phyloP scores from a whole-genome alignment of 64 coral and sea anemone species.

The Porites australiensis region DNA sequence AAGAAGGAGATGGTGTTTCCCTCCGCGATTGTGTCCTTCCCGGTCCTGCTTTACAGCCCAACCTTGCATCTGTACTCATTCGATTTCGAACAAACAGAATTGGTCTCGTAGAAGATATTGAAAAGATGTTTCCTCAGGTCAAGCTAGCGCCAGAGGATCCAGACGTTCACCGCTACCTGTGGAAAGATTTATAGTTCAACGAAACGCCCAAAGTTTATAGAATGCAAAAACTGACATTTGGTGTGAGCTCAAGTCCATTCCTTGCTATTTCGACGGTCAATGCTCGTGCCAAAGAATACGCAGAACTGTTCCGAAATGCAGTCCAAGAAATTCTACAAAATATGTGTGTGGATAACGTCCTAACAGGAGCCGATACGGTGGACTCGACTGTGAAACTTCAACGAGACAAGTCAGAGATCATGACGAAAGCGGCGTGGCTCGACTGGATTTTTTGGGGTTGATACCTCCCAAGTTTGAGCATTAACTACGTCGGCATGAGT shows the following conservation, averaged over 20 bases:
- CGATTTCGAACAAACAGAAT: slow-evolving; percentile 37
- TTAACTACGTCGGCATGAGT: no score
- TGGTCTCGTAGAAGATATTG: slow-evolving; percentile 31
- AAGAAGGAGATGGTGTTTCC: slow-evolving; percentile 21
- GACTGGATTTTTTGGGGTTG: no score
- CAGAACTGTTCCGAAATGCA: slow-evolving; percentile 37
- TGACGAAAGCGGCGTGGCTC: slow-evolving; percentile 20
- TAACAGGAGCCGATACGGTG: slow-evolving; percentile 20
- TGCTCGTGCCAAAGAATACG: slow-evolving; percentile 30
- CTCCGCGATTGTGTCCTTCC: slow-evolving; percentile 64
- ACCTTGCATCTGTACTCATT: slow-evolving; percentile 56
- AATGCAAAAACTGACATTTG: slow-evolving; percentile 67
- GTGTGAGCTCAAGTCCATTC: slow-evolving; percentile 56
- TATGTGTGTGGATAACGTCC: slow-evolving; percentile 36
- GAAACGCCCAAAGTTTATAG: slow-evolving; percentile 33
- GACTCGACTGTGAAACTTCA: slow-evolving; percentile 4
- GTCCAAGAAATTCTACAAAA: slow-evolving; percentile 22
- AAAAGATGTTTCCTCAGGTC: slow-evolving; percentile 48
- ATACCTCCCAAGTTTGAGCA: no score
- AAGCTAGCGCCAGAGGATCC: slow-evolving; percentile 37
- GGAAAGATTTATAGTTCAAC: slow-evolving; percentile 42
- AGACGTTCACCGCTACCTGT: slow-evolving; percentile 58
- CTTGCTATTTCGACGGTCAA: slow-evolving; percentile 50
- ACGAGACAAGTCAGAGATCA: slow-evolving; percentile 22
- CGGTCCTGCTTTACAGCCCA: slow-evolving; percentile 66